These are phyloP conservation scores for Pteronotus mesoamericanus DNA, from an alignment of 2,797 vertebrate genomes.

Conservation along the genomic window DNA sequence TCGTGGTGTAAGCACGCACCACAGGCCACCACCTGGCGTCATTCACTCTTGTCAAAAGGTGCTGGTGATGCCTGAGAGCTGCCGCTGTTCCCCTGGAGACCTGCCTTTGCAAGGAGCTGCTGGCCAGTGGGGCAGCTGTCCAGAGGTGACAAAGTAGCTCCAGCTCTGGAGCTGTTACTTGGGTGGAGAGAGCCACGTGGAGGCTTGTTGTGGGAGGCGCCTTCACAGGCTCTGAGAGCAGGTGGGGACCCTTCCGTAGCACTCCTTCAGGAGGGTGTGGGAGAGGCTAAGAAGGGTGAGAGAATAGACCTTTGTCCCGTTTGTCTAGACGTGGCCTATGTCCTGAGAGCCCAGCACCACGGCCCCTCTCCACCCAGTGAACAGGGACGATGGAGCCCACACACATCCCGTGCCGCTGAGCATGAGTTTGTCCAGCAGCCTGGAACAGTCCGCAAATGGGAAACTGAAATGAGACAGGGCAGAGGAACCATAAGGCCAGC, in stretches of 20 bases:
- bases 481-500: constrained; percentile 44
- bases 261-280: not conserved
- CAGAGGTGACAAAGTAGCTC: not conserved
- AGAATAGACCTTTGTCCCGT: accelerated
- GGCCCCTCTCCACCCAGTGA: not conserved
- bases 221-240: not conserved
- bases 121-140: not conserved
- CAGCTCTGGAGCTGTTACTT: not conserved
- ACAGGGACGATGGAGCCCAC: constrained; percentile 45
- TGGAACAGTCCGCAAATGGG: not conserved
- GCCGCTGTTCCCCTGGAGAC: not conserved
- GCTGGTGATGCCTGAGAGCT: not conserved
- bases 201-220: not conserved
- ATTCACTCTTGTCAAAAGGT: accelerated
- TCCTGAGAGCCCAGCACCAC: accelerated
- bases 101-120: not conserved
- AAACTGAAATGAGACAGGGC: constrained; percentile 40
- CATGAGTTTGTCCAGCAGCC: not conserved
- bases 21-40: not conserved
- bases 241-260: not conserved
- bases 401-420: not conserved
- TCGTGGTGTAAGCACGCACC: not conserved
- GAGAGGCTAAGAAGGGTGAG: not conserved
- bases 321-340: not conserved
- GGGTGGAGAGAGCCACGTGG: not conserved